Evolutionary conservation across 2,888 invertebrate genomes (phyloP), one percentile per base, ranked within the genome.

Genomic region (Pandemis corylana): DNA sequence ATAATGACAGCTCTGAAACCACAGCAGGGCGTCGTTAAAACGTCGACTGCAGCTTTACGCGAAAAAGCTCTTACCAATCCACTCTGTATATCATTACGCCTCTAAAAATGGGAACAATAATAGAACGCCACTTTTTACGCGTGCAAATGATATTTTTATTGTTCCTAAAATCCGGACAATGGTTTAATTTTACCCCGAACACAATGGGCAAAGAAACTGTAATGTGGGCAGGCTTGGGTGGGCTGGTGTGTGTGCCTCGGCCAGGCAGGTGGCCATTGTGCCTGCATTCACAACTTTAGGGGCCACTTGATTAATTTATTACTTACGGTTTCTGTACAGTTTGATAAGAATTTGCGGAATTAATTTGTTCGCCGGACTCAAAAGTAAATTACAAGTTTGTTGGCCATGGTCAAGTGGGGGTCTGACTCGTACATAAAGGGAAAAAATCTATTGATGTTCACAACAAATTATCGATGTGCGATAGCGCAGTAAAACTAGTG

Each of bases 111-210:
- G 49, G 46, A 65, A 65, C 46, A 41, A 46, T 49, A 36, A n/a
- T 49, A 46, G 46, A 49, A 13, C 65, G 49, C 28, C 62, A 62
- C 62, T 65, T 15, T 67, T 67, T 53, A 28, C 41, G 53, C 67
- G 51, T 67, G 53, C 15, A 53, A 53, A 67, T 66, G 51, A 46
- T 66, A 28, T 66, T 53, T 66, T 41, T 67, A 67, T 53, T 67
- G 67, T 67, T 67, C 67, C 67, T 51, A 41, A 67, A 66, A 67
- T 53, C 67, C n/a, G 15, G 10, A 67, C 67, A 67, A 67, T 67
- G 67, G 51, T 53, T 51, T 41, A 53, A 67, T 67, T 67, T 53
- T 53, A 41, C 51, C 15, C 5, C n/a, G 12, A 53, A 9, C 53
- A 67, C 67, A 67, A 67, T 67, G 36, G 36, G 36, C 28, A 53